Evolutionary conservation across 2,797 vertebrate species (phyloP), one percentile per base, ranked within the genome.

Genomic region (Anguilla pacifica): DNA sequence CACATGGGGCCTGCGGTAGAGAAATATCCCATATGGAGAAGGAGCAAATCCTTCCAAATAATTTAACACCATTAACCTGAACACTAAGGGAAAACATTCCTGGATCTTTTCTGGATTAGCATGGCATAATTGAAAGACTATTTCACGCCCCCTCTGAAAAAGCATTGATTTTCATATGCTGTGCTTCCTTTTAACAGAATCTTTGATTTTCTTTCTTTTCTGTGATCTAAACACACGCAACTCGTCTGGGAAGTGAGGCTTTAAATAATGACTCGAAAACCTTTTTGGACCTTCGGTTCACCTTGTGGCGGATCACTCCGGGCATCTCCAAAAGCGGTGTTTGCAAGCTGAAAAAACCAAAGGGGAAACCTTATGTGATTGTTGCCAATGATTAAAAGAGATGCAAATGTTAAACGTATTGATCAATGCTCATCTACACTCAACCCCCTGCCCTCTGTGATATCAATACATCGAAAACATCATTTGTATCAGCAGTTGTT

Each of bases 401-500:
- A 97, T 96, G 96, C 95, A 96, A 97, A 97, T 96, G 94, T 96
- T 96, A 93, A 93, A 92, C 93, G 92, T 94, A 96, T 97, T 96
- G 97, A 97, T 97, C 96, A 95, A 90, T 88, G 88, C 92, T 95
- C 94, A 90, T 89, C 94, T 92, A 92, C 84, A 87, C 92, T 95
- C 93, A 94, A 92, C 92, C 90, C 92, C 87, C 17, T 92, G 93
- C 92, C 94, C 94, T 92, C 87, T 86, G 22, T 88, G 70, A 89
- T 95, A 94, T 97, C 96, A 95, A 96, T 97, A 97, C 95, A 97
- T 97, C 94, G 95, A 96, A 97, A 98, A 97, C 95, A 95, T 96
- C 96, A 97, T 98, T 98, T 98, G 97, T 98, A 97, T 97, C 96
- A 97, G 97, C 96, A 95, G 96, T 96, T 97, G 97, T 97, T 98